These are phyloP conservation scores for Ochotona princeps DNA, from an alignment of 2,113 vertebrate species.

Conservation along the genomic window DNA sequence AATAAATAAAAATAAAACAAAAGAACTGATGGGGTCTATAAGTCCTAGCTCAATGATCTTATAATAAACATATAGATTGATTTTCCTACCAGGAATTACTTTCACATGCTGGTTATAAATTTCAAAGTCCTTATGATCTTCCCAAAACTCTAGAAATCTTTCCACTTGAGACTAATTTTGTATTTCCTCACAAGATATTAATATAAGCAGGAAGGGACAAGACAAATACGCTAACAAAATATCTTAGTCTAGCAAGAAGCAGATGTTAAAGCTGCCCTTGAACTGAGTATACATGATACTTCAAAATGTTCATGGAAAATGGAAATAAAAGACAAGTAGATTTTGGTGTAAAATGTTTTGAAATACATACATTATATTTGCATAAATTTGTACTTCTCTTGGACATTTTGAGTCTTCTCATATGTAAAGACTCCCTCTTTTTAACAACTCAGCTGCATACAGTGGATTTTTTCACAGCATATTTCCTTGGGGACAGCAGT, in stretches of 20 bases:
- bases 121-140: background rate
- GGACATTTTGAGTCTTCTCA: too few relatives aligned
- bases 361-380: too few relatives aligned
- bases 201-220: background rate
- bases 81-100: background rate
- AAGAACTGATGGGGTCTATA: background rate
- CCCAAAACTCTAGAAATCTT: background rate
- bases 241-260: conserved; percentile 29
- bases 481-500: too few relatives aligned
- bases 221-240: conserved; percentile 47
- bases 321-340: too few relatives aligned
- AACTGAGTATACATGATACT: background rate
- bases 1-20: too few relatives aligned
- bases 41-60: background rate
- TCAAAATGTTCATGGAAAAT: too few relatives aligned
- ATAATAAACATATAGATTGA: background rate
- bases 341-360: too few relatives aligned
- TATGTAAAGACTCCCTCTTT: background rate
- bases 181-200: conserved; percentile 19
- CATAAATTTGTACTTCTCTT: too few relatives aligned
- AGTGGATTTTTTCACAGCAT: background rate
- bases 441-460: background rate
- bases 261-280: conserved; percentile 54
- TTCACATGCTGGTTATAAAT: conserved; percentile 37
- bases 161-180: conserved; percentile 44